phyloP scores from a whole-genome alignment of 2,888 invertebrate species.

The Lasioglossum marginatum region DNA sequence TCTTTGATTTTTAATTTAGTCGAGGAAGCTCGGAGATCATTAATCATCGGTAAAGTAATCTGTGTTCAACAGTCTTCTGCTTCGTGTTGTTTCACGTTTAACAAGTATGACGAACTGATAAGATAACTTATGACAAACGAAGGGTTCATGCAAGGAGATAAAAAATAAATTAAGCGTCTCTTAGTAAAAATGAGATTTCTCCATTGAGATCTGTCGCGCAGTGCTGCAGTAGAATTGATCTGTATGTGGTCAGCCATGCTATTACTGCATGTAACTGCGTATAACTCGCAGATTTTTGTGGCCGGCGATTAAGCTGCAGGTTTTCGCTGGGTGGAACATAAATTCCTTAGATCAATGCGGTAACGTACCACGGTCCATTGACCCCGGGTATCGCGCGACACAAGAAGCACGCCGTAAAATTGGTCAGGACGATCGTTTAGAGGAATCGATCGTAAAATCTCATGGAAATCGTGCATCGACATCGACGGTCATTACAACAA shows the following conservation, averaged over 20 bases:
- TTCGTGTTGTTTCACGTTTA: background rate
- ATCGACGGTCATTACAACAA: constrained; percentile 41
- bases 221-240: background rate
- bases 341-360: background rate
- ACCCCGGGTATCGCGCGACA: background rate
- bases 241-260: background rate
- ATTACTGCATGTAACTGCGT: too few relatives aligned
- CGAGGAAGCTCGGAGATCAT: background rate
- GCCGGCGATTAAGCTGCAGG: background rate
- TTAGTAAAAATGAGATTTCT: background rate
- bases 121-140: background rate
- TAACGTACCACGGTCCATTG: background rate
- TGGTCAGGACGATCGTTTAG: background rate
- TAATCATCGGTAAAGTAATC: constrained; percentile 3
- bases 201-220: background rate
- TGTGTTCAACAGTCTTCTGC: background rate
- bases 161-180: background rate
- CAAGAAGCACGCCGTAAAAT: constrained; percentile 15
- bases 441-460: constrained; percentile 32
- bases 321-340: background rate
- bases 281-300: background rate
- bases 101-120: background rate
- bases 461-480: constrained; percentile 23
- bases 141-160: background rate
- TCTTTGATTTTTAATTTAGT: background rate